phyloP scores from a whole-genome alignment of 1,140 invertebrate genomes.

The Drosophila tropicalis region DNA sequence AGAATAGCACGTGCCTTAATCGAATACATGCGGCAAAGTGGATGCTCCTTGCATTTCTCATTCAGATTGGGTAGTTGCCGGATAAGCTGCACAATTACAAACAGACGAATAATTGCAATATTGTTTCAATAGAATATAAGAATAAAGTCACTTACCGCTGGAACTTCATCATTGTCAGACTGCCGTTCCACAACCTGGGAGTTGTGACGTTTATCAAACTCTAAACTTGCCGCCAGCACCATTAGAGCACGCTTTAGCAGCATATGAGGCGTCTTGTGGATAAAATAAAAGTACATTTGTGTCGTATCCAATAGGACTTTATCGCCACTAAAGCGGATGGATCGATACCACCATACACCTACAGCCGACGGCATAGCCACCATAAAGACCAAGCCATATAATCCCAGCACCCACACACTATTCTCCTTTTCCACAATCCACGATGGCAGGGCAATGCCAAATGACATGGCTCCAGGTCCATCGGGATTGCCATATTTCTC shows the following conservation, averaged over 20 bases:
- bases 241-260: constrained; percentile 97
- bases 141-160: constrained; percentile 87
- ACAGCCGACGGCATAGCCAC: constrained; percentile 96
- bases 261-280: constrained; percentile 98
- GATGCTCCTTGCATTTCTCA: constrained; percentile 98
- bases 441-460: constrained; percentile 99
- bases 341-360: constrained; percentile 99
- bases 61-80: constrained; percentile 94
- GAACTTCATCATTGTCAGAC: constrained; percentile 97
- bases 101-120: background rate
- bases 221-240: constrained; percentile 97
- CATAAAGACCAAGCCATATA: constrained; percentile 99
- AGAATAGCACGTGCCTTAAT: constrained; percentile 97
- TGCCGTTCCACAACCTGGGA: constrained; percentile 96
- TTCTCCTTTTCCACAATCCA: constrained; percentile 99
- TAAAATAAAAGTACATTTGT: constrained; percentile 97
- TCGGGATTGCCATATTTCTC: constrained; percentile 99
- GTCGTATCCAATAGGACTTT: constrained; percentile 98
- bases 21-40: constrained; percentile 97
- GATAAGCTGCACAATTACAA: constrained; percentile 87
- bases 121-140: background rate
- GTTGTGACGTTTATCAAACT: constrained; percentile 98
- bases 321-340: constrained; percentile 97
- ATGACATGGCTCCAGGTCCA: constrained; percentile 98
- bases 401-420: constrained; percentile 97